A percentile compares a stretch with the other conserved stretches of the same genome.
Evolutionary conservation across 2,797 vertebrate genomes (phyloP).

Genomic region (Emydoidea blandingii): DNA sequence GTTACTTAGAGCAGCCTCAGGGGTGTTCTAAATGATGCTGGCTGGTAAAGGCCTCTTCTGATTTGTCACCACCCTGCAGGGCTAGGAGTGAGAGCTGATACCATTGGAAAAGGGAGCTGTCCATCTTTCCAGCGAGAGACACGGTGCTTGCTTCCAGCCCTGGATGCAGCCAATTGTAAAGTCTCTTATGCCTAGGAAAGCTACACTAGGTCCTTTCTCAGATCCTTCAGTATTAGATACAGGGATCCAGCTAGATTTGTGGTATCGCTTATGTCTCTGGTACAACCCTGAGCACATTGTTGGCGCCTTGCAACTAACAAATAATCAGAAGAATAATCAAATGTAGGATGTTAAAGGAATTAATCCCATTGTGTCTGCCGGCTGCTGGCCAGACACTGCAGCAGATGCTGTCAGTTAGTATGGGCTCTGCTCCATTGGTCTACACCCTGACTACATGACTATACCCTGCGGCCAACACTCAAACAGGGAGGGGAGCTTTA

Average conservation of each 20-base stretch:
- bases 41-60: not conserved
- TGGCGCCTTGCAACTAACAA: not conserved
- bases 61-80: not conserved
- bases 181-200: not conserved
- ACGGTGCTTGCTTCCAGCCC: fast-evolving
- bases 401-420: not conserved
- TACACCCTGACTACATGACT: not conserved
- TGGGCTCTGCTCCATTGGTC: fast-evolving
- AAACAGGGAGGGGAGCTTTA: not conserved
- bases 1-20: not conserved
- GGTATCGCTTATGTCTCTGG: not conserved
- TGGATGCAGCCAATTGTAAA: fast-evolving
- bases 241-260: not conserved
- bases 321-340: not conserved
- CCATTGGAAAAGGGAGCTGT: not conserved
- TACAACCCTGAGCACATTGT: not conserved
- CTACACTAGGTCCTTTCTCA: not conserved
- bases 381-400: not conserved
- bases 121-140: not conserved
- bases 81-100: not conserved
- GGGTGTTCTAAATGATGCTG: not conserved
- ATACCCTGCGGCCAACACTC: not conserved
- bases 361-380: not conserved
- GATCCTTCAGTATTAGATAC: not conserved
- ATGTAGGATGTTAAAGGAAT: not conserved